Evolutionary conservation across 2,888 invertebrate species (phyloP).

Genomic region (Strigamia transsilvanica): DNA sequence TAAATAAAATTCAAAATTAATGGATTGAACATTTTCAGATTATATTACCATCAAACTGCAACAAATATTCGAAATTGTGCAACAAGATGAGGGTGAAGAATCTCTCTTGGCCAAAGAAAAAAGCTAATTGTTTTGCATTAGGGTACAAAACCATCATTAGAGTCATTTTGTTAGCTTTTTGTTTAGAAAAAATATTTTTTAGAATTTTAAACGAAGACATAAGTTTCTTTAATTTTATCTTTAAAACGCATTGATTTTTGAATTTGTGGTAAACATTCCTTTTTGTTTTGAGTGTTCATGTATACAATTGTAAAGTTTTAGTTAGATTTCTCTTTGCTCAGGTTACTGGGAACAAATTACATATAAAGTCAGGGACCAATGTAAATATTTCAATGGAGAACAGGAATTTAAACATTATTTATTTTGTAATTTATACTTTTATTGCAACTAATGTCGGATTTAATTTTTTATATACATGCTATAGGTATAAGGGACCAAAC

Average conservation of each 20-base stretch:
- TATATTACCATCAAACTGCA: slow-evolving; percentile 53
- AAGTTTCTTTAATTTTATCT: too few relatives aligned
- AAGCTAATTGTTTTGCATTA: background rate
- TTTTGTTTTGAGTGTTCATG: background rate
- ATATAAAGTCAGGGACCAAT: slow-evolving; percentile 33
- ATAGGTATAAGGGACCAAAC: slow-evolving; percentile 18
- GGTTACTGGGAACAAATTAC: background rate
- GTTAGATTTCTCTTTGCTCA: background rate
- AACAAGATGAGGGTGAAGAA: slow-evolving; percentile 50
- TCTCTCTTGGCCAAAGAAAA: slow-evolving; percentile 35
- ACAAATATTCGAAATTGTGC: slow-evolving; percentile 53
- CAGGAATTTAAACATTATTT: background rate
- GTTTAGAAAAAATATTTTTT: too few relatives aligned
- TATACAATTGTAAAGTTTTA: background rate
- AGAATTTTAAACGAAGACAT: too few relatives aligned
- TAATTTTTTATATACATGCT: slow-evolving; percentile 5
- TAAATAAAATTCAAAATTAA: background rate
- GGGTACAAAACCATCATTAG: background rate
- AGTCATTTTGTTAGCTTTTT: background rate
- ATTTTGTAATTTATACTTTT: slow-evolving; percentile 15
- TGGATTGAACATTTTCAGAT: slow-evolving; percentile 48
- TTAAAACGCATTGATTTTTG: background rate
- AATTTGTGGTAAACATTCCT: background rate
- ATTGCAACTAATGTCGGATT: background rate
- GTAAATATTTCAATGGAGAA: slow-evolving; percentile 23